Base-by-base conservation (phyloP, 53 echinoderm and acorn worm species). In the Hippasteria phrygiana region DNA sequence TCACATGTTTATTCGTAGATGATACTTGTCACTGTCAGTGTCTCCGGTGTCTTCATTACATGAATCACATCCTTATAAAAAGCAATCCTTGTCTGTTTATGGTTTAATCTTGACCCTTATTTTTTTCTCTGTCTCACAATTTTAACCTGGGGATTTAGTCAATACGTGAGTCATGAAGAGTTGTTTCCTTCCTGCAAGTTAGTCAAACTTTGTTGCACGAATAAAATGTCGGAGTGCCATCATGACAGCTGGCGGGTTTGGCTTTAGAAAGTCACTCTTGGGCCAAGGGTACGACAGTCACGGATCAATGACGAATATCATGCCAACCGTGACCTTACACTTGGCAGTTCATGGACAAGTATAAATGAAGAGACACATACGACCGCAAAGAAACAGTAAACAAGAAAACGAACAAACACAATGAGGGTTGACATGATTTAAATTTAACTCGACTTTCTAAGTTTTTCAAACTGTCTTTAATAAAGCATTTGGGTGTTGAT, bases 141-240 rank as follows among this genome's bases (percentile, higher is more conserved):
- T 37, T 33, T 31, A 85, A 70, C 85, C 71, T 50, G 22, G 71
- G 55, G 51, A n/a, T 36, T 53, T 16, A 71, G 50, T 36, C 31
- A 12, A 32, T 51, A 69, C 69, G 53, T 69, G 85, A 85, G 69
- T 85, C 71, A 85, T 35, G 5, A 32, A 43, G 31, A 32, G 18
- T 14, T 34, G 50, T 69, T 85, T 85, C 85, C 85, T 85, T 53
- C 70, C 64, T 37, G 22, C 46, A 36, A 35, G 26, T 14, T 54
- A 43, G 71, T 85, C 85, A 85, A 41, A 71, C 43, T 48, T 51
- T 85, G 2, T 71, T 85, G 71, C 71, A 85, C 70, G 85, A 69
- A 70, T n/a, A 24, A 10, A 65, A 35, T n/a, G n/a, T 9, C 20
- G 18, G 50, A 85, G 48, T 10, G 71, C 70, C 37, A n/a, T n/a